Conservation (phyloP, 2,888 invertebrate species). For the Cabera pusaria region DNA sequence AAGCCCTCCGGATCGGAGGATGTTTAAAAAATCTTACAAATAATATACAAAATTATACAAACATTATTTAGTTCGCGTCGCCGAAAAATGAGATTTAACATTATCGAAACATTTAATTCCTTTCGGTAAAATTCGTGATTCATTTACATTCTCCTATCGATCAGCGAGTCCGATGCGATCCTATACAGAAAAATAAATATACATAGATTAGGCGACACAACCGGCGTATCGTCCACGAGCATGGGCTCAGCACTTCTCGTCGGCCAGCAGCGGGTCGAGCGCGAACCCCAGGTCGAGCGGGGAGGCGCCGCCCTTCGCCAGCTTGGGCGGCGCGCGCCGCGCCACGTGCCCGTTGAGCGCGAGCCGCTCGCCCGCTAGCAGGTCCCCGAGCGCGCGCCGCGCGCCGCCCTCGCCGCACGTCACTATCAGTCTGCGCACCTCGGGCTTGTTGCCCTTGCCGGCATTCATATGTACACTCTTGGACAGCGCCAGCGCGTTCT, state of each 20-base stretch:
- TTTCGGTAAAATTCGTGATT: constrained; percentile 66
- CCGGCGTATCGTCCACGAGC: constrained; percentile 57
- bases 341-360: constrained; percentile 59
- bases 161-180: constrained; percentile 63
- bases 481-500: constrained; percentile 60
- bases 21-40: constrained; percentile 77
- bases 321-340: constrained; percentile 41
- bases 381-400: constrained; percentile 60
- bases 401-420: constrained; percentile 56
- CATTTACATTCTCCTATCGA: constrained; percentile 55
- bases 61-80: constrained; percentile 68
- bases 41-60: constrained; percentile 84
- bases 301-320: constrained; percentile 50
- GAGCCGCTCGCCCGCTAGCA: constrained; percentile 56
- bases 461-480: constrained; percentile 74
- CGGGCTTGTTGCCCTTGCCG: constrained; percentile 71
- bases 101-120: constrained; percentile 66
- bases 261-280: constrained; percentile 74
- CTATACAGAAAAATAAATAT: constrained; percentile 78
- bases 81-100: constrained; percentile 70
- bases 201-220: constrained; percentile 74
- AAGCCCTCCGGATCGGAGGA: constrained; percentile 56
- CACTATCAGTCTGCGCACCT: constrained; percentile 77
- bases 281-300: constrained; percentile 70
- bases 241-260: constrained; percentile 75